A percentile compares a stretch with the other conserved stretches of the same genome.
Evolutionary conservation across 2,888 invertebrate species (phyloP).

Genomic region (Trachelus iudaicus): DNA sequence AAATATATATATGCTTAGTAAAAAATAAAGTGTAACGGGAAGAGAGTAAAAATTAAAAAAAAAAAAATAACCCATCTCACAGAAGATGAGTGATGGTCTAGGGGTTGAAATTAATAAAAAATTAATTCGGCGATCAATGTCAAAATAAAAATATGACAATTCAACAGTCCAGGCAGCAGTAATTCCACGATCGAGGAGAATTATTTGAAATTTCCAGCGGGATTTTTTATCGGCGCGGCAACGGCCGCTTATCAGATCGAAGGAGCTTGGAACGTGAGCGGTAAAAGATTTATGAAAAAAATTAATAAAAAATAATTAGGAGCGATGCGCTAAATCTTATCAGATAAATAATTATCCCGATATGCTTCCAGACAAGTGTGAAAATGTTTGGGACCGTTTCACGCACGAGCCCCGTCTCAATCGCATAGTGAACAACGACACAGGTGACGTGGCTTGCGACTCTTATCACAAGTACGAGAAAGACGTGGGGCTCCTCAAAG

Average conservation of each 20-base stretch:
- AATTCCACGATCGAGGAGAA: not conserved
- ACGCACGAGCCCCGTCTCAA: conserved; percentile 67
- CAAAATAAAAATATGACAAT: not conserved
- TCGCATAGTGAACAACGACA: conserved; percentile 69
- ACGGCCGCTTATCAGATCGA: conserved; percentile 74
- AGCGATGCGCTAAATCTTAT: not conserved
- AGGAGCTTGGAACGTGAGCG: conserved; percentile 73
- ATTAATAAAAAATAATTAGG: not conserved
- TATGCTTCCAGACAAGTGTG: conserved; percentile 70
- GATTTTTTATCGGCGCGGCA: conserved; percentile 45
- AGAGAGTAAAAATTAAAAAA: too few species aligned
- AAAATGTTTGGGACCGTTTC: conserved; percentile 73
- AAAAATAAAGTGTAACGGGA: too few species aligned
- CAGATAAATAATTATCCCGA: not conserved
- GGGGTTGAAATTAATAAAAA: too few species aligned
- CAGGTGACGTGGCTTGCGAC: conserved; percentile 76
- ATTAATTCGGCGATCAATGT: too few species aligned
- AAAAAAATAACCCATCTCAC: too few species aligned
- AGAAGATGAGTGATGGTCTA: too few species aligned
- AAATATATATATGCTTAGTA: too few species aligned
- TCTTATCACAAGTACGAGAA: conserved; percentile 76
- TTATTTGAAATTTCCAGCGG: conserved; percentile 34
- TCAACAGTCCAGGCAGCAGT: not conserved
- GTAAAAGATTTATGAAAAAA: conserved; percentile 67
- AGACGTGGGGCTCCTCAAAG: conserved; percentile 36